Base-by-base conservation (phyloP, 2,113 vertebrate genomes). In the Atlantisia rogersi region DNA sequence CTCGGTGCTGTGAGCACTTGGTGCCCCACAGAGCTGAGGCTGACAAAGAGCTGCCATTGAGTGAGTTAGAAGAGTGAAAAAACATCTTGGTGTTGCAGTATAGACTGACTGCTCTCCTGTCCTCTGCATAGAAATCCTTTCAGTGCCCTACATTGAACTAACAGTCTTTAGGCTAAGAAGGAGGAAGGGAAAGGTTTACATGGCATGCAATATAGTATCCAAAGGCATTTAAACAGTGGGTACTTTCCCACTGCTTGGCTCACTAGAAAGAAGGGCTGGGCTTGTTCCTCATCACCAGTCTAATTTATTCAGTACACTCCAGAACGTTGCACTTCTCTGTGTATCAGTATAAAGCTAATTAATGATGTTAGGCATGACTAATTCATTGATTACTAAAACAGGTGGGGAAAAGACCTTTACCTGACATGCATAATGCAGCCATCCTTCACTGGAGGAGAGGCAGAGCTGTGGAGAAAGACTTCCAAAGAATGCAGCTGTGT, bases 161-260 rank as follows among this genome's bases (percentile, higher is more conserved):
- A 63, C 8, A 74, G 37, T 25, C 22, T 58, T 82, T 29, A 20
- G 48, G 11, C 39, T 37, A 20, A 29, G 28, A 64, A 69, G 59
- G 3, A 7, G 13, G 10, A 10, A 2, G 12, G 28, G 3, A 42
- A 53, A 55, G 15, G 21, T 2, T 6, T 14, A 39, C 12, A 2
- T 0, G 46, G 31, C 29, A 35, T 7, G 17, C 26, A 64, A 50
- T 5, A 4, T 6, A 59, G 29, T 8, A 62, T 11, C 44, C 55
- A 88, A 83, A 60, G 31, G 4, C 15, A 58, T 63, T 69, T 24
- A 65, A 88, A 50, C 13, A 28, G 53, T 1, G 18, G 29, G 5
- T 14, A 3, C 59, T 58, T 58, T 32, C 31, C 15, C 42, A 84
- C 39, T 39, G 37, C n/a, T 89, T 60, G 79, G 44, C 37, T 53